Base-by-base conservation (phyloP, 2,888 invertebrate genomes). In the Coremacera marginata region DNA sequence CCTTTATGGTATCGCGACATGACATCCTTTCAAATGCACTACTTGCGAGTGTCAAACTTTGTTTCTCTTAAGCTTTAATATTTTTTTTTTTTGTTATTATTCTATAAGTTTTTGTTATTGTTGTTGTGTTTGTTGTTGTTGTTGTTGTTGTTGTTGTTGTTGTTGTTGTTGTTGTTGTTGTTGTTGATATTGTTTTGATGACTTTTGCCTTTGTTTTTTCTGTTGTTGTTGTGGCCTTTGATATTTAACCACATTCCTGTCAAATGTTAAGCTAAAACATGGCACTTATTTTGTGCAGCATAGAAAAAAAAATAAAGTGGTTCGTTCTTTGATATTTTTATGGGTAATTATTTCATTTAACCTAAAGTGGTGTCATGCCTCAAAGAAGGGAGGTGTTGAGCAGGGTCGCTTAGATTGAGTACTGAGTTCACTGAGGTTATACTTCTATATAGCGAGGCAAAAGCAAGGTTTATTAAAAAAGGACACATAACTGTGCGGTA, bases 31-130 rank as follows among this genome's bases (percentile, higher is more conserved):
- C 77, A 80, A 81, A 74, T 81, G 65, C 81, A 80, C 79, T 79
- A 37, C n/a, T n/a, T 37, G 81, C 82, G 82, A 83, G 83, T 81
- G 81, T 80, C 82, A 82, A 82, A 81, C 81, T 82, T 80, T 81
- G 81, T 81, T 81, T 81, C 80, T 82, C 81, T 81, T 81, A 81
- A 80, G 82, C 82, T 78, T 37, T 79, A 76, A 78, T 79, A 62
- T 44, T 71, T 51, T 27, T 37, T 34, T n/a, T 60, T 37, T 22
- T 37, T 78, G 22, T 37, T 44, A 14, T 44, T 11, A 44, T 44
- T 44, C 11, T 11, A 11, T 44, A 11, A 11, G 44, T 37, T 37
- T 5, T 37, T 37, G 37, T 37, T 37, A 31, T 73, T 74, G 55
- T 55, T 55, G 11, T 52, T 77, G 60, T 52, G 62, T 44, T 75